Percentiles rank a stretch among this genome's conserved stretches.
Conservation (phyloP, 2,888 invertebrate species). For the Incurvaria masculella region DNA sequence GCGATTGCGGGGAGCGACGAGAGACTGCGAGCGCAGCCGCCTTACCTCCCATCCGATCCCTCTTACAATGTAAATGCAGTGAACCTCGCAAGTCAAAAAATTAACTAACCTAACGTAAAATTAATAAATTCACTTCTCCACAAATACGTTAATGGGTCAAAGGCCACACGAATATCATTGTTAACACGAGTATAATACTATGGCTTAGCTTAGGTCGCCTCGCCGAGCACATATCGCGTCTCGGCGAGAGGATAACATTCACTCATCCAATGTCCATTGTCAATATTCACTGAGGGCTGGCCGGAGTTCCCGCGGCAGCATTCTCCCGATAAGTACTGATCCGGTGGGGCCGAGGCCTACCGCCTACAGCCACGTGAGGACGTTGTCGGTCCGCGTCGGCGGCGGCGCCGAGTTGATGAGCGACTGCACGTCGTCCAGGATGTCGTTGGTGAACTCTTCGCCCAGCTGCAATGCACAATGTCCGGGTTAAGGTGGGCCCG, state of each 20-base stretch:
- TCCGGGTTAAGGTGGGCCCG: too few species aligned
- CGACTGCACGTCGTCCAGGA: constrained; percentile 86
- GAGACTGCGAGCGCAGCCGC: not conserved
- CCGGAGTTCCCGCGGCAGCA: too few species aligned
- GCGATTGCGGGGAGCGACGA: not conserved
- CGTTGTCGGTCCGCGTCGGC: constrained; percentile 81
- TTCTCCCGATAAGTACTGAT: too few species aligned
- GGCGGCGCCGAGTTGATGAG: constrained; percentile 83
- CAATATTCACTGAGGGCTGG: not conserved
- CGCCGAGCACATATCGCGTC: not conserved
- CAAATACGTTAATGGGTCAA: not conserved
- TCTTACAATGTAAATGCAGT: not conserved
- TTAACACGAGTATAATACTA: not conserved
- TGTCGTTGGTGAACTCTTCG: constrained; percentile 76
- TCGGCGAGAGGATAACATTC: too few species aligned
- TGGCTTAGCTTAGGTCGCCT: not conserved
- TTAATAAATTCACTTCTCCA: not conserved
- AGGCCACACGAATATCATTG: not conserved
- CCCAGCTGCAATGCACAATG: constrained; percentile 60
- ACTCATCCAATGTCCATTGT: too few species aligned
- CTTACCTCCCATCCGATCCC: not conserved
- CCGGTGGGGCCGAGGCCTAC: not conserved
- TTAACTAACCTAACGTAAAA: not conserved
- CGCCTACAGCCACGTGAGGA: constrained; percentile 81
- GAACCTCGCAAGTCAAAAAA: not conserved